These are phyloP conservation scores for Probaryconus sp. DNA, from an alignment of 1,140 invertebrate species.

Conservation along the genomic window DNA sequence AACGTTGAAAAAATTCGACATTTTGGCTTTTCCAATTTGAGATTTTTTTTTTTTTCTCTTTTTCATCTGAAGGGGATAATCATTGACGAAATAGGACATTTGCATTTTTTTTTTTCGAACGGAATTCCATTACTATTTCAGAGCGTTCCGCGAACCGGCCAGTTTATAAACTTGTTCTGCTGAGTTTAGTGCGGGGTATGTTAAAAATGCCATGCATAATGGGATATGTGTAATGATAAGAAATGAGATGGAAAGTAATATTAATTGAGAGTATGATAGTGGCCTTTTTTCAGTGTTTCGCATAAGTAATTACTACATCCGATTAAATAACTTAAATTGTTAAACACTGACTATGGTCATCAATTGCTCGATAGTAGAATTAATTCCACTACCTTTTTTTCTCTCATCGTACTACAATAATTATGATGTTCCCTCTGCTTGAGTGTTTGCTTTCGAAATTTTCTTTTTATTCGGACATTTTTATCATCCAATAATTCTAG, in stretches of 20 bases:
- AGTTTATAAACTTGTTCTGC: constrained; percentile 57
- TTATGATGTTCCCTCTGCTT: too few relatives aligned
- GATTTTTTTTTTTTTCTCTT: not conserved
- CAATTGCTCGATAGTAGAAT: too few relatives aligned
- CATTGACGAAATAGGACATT: constrained; percentile 52
- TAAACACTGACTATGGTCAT: too few relatives aligned
- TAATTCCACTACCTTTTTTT: too few relatives aligned
- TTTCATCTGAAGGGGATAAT: constrained; percentile 22
- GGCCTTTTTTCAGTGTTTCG: constrained; percentile 17
- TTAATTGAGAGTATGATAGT: constrained; percentile 38
- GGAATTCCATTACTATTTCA: constrained; percentile 43
- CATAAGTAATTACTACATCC: too few relatives aligned
- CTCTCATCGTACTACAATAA: too few relatives aligned
- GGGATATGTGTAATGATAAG: constrained; percentile 55
- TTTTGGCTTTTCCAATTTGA: too few relatives aligned
- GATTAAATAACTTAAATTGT: too few relatives aligned
- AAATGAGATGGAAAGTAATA: constrained; percentile 56
- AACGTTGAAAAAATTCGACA: too few relatives aligned
- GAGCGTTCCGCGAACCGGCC: constrained; percentile 17
- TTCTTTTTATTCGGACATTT: too few relatives aligned
- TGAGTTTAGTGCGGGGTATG: constrained; percentile 43
- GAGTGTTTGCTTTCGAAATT: too few relatives aligned
- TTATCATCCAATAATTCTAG: too few relatives aligned
- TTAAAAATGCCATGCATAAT: constrained; percentile 52
- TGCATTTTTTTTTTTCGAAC: constrained; percentile 41